A percentile compares a stretch with the other conserved stretches of the same genome.
Evolutionary conservation across 2,113 vertebrate species (phyloP).

Genomic region (Seriola quinqueradiata): DNA sequence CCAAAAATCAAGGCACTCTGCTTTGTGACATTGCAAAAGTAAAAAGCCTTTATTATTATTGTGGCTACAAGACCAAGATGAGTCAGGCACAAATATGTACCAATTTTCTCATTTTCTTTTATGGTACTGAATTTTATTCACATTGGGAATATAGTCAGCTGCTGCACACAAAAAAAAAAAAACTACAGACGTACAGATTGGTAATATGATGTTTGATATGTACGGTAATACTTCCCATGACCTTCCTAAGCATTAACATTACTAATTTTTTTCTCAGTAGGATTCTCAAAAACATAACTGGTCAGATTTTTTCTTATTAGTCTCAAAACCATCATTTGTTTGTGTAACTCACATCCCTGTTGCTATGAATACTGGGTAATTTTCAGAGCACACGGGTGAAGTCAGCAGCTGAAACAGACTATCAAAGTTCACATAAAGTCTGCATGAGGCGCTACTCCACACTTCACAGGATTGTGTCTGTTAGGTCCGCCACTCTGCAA

Average conservation of each 20-base stretch:
- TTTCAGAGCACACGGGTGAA: not conserved
- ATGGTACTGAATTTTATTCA: not conserved
- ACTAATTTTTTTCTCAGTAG: not conserved
- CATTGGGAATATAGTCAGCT: not conserved
- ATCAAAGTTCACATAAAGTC: conserved; percentile 5
- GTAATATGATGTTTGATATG: not conserved
- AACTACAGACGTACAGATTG: not conserved
- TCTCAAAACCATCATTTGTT: not conserved
- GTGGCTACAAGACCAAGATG: not conserved
- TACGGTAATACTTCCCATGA: not conserved
- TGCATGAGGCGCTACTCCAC: not conserved
- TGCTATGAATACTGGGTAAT: conserved; percentile 3
- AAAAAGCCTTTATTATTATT: not conserved
- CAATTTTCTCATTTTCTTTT: not conserved
- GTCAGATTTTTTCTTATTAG: not conserved
- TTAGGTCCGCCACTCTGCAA: not conserved
- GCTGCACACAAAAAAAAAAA: conserved; percentile 1
- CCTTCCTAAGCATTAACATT: not conserved
- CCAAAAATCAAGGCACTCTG: not conserved
- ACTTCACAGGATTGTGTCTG: not conserved
- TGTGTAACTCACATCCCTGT: not conserved
- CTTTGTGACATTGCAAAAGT: not conserved
- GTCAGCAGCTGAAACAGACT: not conserved
- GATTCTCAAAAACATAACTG: not conserved
- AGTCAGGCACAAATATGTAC: no score